Base-by-base conservation (phyloP, 1,140 invertebrate genomes). In the Neodiprion lecontei region DNA sequence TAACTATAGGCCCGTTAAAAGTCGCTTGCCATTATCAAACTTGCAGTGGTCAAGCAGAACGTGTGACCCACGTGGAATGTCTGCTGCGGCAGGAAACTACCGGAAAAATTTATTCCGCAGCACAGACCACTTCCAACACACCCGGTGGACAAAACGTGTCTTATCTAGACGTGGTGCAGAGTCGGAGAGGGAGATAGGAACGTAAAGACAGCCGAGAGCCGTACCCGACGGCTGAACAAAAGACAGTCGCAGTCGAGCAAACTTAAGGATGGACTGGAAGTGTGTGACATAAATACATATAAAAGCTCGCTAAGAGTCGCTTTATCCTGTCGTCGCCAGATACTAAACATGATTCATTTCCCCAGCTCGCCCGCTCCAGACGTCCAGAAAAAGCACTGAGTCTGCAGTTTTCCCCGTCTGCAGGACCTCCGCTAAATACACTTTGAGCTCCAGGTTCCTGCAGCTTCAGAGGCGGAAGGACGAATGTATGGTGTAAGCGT, bases 321-420 rank as follows among this genome's bases (percentile, higher is more conserved):
- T 86, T 86, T 86, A 86, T 85, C 83, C 83, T 85, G 84, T 85
- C 83, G 84, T 80, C 78, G 79, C 78, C 83, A 85, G 83, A 79
- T 81, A 75, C 74, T 77, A 74, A 74, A 79, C 81, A 80, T 80
- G 83, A 81, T 82, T 83, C 76, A 72, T 77, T 75, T 72, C 9
- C 53, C 8, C 53, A 17, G n/a, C 53, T 61, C 53, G 53, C 28
- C 28, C 53, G 53, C 53, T 61, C n/a, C n/a, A 14, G n/a, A 61
- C 53, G 53, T 61, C 11, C 11, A 61, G 53, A 61, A 40, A 61
- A 61, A 61, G 53, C n/a, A 61, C 28, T 40, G 11, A 12, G 53
- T 61, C 53, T 61, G 53, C 53, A 61, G 53, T 61, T 61, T 9
- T 61, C 53, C 11, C 28, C 28, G 28, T 40, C 53, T 61, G 11